Evolutionary conservation across 2,888 invertebrate genomes (phyloP).

Genomic region (Apoderus coryli): DNA sequence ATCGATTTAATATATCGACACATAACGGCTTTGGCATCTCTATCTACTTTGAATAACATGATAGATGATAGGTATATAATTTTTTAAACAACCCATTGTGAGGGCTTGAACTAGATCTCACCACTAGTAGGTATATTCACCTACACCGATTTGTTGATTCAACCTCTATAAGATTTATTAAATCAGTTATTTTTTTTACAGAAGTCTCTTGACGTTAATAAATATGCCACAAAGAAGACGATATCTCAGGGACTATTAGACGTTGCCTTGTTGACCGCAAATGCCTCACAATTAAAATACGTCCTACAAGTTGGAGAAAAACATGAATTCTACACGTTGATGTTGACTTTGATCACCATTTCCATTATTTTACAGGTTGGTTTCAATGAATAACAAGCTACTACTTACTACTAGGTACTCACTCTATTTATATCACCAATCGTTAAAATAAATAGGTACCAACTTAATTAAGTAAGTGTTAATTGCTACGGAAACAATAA

Average conservation of each 20-base stretch:
- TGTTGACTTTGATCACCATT: conserved; percentile 63
- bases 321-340: conserved; percentile 73
- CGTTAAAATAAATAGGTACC: no score
- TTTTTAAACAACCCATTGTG: no score
- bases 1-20: no score
- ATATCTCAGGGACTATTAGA: conserved; percentile 85
- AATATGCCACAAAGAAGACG: conserved; percentile 85
- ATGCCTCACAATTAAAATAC: conserved; percentile 78
- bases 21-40: no score
- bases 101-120: no score
- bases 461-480: no score
- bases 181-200: conserved; percentile 28
- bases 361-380: conserved; percentile 76
- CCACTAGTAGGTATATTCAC: no score
- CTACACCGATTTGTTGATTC: no score
- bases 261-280: conserved; percentile 74
- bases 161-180: no score
- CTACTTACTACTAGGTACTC: neutral
- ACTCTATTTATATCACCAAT: conserved; percentile 1
- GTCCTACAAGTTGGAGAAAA: conserved; percentile 70
- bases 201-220: conserved; percentile 72
- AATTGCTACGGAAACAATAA: no score
- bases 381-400: conserved; percentile 11
- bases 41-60: no score
- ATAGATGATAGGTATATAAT: no score